A percentile compares a stretch with the other conserved stretches of the same genome.
These are phyloP conservation scores for Pipa parva DNA, from an alignment of 2,113 vertebrate genomes.

Conservation along the genomic window DNA sequence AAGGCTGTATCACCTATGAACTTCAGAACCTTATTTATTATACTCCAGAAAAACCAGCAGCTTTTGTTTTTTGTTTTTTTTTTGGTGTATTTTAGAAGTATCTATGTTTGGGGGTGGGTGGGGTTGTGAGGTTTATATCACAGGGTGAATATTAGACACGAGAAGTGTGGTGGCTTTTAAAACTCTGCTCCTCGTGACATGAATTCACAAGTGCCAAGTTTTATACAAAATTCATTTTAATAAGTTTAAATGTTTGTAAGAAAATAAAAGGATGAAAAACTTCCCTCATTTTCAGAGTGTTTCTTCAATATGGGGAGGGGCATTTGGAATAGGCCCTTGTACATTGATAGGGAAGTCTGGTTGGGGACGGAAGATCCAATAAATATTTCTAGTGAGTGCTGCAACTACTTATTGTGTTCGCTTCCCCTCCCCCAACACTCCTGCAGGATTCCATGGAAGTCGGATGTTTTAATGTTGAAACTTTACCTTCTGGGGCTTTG, in stretches of 20 bases:
- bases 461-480: no score
- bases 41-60: conserved; percentile 30
- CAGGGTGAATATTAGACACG: conserved; percentile 33
- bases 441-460: no score
- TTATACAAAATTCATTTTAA: conserved; percentile 40
- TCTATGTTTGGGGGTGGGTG: conserved; percentile 14
- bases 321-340: no score
- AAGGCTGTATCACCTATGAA: background rate
- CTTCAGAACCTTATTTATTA: conserved; percentile 36
- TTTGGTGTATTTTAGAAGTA: conserved; percentile 23
- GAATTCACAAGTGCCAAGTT: conserved; percentile 41
- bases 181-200: background rate
- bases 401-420: no score
- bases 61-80: conserved; percentile 16
- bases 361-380: no score
- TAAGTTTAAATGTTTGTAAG: conserved; percentile 38
- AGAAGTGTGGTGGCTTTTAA: conserved; percentile 8
- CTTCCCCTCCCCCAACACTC: no score
- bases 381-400: no score
- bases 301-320: no score
- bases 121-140: conserved; percentile 32
- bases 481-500: no score
- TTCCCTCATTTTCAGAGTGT: no score
- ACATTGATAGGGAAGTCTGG: no score
- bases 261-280: conserved; percentile 14